These are phyloP conservation scores for Podarcis cretensis DNA, from an alignment of 2,113 vertebrate species.

Conservation along the genomic window DNA sequence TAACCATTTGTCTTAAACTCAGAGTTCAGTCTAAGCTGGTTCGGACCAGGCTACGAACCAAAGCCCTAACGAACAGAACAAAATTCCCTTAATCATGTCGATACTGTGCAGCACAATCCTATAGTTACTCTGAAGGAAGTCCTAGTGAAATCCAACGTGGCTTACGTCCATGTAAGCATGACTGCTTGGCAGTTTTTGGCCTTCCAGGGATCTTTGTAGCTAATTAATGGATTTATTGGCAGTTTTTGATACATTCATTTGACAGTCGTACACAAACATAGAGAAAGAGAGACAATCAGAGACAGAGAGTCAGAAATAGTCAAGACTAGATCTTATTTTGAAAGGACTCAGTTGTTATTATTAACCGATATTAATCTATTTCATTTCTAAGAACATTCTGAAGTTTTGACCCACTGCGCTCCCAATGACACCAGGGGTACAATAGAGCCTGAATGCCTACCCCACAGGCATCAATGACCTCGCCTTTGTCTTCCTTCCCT, in stretches of 20 bases:
- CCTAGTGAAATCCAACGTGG: background rate
- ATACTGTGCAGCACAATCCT: background rate
- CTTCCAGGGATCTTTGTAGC: background rate
- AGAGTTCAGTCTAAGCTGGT: background rate
- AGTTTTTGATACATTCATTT: background rate
- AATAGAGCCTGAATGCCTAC: background rate
- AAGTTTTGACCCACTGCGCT: background rate
- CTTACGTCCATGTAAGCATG: background rate
- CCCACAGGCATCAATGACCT: background rate
- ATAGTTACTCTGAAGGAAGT: background rate
- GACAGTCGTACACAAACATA: too few species aligned
- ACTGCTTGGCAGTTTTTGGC: background rate
- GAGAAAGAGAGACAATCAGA: too few species aligned
- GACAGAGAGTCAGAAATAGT: background rate
- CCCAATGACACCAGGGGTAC: background rate
- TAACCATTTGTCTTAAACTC: background rate
- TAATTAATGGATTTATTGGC: background rate
- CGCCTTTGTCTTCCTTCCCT: too few species aligned
- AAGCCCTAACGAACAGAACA: background rate
- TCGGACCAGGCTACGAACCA: background rate
- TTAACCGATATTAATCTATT: background rate
- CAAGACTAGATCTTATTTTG: background rate
- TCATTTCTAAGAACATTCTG: background rate
- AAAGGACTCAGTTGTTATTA: background rate
- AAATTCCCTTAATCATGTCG: background rate